Evolutionary conservation across 1,140 invertebrate species (phyloP).

Genomic region (Drosophila willistoni): DNA sequence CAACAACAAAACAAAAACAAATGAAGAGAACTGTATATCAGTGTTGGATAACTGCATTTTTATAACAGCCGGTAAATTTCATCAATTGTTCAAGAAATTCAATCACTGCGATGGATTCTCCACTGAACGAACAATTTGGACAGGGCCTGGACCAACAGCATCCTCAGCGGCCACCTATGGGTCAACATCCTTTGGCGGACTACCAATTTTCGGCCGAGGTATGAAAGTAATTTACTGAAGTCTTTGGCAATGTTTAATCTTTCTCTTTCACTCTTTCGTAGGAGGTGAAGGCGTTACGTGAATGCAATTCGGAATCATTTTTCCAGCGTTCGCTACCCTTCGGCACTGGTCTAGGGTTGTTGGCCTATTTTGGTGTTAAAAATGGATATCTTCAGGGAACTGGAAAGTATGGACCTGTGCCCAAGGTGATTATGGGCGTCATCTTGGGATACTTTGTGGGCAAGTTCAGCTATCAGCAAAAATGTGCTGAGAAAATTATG

Average conservation of each 20-base stretch:
- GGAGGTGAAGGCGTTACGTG: conserved; percentile 87
- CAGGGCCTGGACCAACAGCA: neutral
- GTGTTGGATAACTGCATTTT: conserved; percentile 9
- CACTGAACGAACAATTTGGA: conserved; percentile 36
- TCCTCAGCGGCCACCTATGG: conserved; percentile 19
- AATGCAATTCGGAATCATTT: conserved; percentile 90
- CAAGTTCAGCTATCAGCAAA: conserved; percentile 89
- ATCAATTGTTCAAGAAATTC: conserved; percentile 32
- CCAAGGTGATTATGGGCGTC: conserved; percentile 87
- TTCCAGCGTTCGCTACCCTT: conserved; percentile 88
- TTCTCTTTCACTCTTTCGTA: neutral
- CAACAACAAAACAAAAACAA: too few relatives aligned
- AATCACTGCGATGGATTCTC: conserved; percentile 53
- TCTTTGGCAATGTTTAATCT: neutral
- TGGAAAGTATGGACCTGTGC: conserved; percentile 86
- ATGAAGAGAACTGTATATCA: conserved; percentile 19
- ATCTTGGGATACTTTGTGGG: conserved; percentile 90
- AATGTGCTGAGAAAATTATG: conserved; percentile 90
- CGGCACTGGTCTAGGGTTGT: conserved; percentile 85
- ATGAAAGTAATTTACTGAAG: neutral
- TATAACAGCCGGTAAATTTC: conserved; percentile 39
- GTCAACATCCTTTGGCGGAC: conserved; percentile 74
- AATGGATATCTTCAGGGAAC: conserved; percentile 84
- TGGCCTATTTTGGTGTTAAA: conserved; percentile 86
- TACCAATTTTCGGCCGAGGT: conserved; percentile 79